Base-by-base conservation (phyloP, 2,888 invertebrate genomes). In the Calephelis perditalis region DNA sequence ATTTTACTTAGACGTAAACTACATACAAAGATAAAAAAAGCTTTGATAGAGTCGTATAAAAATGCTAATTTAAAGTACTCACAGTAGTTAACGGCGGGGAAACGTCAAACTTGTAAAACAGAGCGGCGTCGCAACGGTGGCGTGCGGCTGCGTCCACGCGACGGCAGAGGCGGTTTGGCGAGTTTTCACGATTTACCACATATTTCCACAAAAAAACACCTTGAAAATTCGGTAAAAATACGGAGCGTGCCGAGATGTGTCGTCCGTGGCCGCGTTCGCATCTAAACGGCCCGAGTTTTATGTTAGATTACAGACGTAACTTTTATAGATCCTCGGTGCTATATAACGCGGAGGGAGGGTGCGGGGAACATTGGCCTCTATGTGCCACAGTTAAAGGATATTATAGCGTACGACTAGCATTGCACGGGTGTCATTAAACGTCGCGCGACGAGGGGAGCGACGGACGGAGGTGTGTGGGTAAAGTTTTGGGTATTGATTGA, bases 241-340 rank as follows among this genome's bases (percentile, higher is more conserved):
- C 90, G 90, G 89, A 90, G 90, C 89, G 86, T 82, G 74, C 76
- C 80, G 89, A 89, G 90, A 90, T 89, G 89, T 89, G 89, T 88
- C 89, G 87, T 84, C 89, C 88, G 87, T 87, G 82, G 86, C 87
- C 88, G 88, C 89, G 88, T 89, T 89, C 89, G 84, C 90, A 90
- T 90, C 90, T 90, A 90, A 90, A 89, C 90, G 90, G 90, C 88
- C 89, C 86, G 89, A 89, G 88, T 90, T 90, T 90, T 90, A 90
- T 90, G 90, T 90, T 89, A 90, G 90, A 90, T 90, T 90, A 90
- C 90, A 90, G 89, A 90, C 90, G 89, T 90, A 89, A 90, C 89
- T 90, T 90, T 90, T 90, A 90, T 90, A 90, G 90, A 90, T 90
- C 90, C 89, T 90, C 89, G 87, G 89, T 89, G 89, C 90, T 90